Base-by-base conservation (phyloP, 1,140 invertebrate genomes). In the Drosophila kikkawai region DNA sequence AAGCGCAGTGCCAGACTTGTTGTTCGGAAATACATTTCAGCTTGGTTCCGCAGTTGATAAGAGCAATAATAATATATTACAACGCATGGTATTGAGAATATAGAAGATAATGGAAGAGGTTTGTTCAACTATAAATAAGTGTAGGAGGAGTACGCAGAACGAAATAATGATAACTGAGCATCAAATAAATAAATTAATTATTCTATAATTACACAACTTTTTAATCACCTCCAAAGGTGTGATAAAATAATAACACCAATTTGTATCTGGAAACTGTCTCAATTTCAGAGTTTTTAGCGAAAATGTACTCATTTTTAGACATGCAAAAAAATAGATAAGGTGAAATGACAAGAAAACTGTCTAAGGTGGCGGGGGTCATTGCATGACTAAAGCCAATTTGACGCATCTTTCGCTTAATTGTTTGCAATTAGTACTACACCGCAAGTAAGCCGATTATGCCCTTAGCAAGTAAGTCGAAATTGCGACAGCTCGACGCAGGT, bases 371-470 rank as follows among this genome's bases (percentile, higher is more conserved):
- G 22, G 13, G 37, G 51, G 11, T 48, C 13, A 34, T 73, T 61
- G 79, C 82, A 77, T 87, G 83, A 65, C n/a, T 48, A 53, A n/a
- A 45, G 36, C 65, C 36, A 67, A 71, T 87, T 77, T 82, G 6
- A 44, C 37, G 45, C 58, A 68, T 79, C 36, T 79, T 75, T 65
- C 39, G 39, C 53, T 45, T 82, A 77, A 86, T 87, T 87, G 76
- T 63, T 73, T 69, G 68, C 76, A 87, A 87, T 86, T 86, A 83
- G 79, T 68, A 29, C 15, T 26, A 76, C 63, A 67, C 60, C 55
- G 44, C 51, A 57, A 51, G 53, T 50, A 64, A 63, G 63, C 65
- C 61, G 36, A 86, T 86, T 86, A 86, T 80, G 70, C 55, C 75
- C 58, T 73, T 68, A 61, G 60, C 37, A 47, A 67, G 53, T 41